A percentile compares a stretch with the other conserved stretches of the same genome.
Evolutionary conservation across 2,888 invertebrate genomes (phyloP).

Genomic region (Quadriops clusia): DNA sequence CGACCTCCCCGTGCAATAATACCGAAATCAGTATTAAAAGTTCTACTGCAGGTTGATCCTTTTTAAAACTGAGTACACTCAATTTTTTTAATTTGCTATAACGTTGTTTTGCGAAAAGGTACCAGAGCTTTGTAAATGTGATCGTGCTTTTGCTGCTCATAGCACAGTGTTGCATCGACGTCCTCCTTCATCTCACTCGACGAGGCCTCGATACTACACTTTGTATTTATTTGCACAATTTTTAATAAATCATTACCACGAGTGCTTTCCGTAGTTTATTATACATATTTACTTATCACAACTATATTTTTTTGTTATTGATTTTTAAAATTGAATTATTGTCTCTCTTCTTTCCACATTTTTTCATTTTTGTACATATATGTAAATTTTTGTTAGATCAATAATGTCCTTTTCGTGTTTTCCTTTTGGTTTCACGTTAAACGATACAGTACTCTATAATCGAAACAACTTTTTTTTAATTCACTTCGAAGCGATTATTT

Average conservation of each 20-base stretch:
- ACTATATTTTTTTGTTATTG: no score
- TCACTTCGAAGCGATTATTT: background rate
- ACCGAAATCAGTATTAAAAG: no score
- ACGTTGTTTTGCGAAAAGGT: constrained; percentile 26
- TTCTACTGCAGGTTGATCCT: no score
- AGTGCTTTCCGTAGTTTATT: constrained; percentile 6
- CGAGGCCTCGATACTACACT: no score
- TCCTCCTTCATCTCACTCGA: no score
- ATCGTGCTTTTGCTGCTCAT: constrained; percentile 28
- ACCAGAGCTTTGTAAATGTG: constrained; percentile 32
- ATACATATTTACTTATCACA: no score
- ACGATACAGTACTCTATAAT: constrained; percentile 2
- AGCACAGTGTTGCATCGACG: no score
- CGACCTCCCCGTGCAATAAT: no score
- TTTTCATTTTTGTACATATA: constrained; percentile 4
- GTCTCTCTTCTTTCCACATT: background rate
- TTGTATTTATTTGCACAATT: constrained; percentile 16
- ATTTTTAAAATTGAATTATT: no score
- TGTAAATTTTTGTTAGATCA: background rate
- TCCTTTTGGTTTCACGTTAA: background rate
- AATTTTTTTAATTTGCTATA: constrained; percentile 17
- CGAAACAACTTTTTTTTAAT: background rate
- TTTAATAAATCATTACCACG: no score
- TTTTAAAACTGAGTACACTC: no score
- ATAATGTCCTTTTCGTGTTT: background rate